These are phyloP conservation scores for Cepphus grylle DNA, from an alignment of 2,113 vertebrate species.

Conservation along the genomic window DNA sequence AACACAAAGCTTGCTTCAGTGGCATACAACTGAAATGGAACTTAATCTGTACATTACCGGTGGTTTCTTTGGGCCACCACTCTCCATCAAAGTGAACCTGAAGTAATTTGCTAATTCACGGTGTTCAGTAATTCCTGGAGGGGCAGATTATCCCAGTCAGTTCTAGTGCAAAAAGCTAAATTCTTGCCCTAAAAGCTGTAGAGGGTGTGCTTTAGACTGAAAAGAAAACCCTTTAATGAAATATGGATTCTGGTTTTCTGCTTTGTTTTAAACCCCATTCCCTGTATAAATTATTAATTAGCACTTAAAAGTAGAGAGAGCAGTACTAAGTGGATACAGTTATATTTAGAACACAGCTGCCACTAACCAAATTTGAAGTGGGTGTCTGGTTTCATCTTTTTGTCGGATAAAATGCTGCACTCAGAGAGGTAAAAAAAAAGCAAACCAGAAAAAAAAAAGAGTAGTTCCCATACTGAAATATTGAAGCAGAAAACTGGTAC, in stretches of 20 bases:
- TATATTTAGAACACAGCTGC: conserved; percentile 57
- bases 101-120: not conserved
- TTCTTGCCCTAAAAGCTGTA: not conserved
- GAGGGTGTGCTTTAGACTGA: not conserved
- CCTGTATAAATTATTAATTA: conserved; percentile 42
- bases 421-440: not conserved
- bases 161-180: not conserved
- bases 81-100: not conserved
- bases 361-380: conserved; percentile 41
- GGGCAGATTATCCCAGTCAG: not conserved
- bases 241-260: not conserved
- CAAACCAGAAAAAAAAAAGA: not conserved
- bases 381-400: conserved; percentile 19
- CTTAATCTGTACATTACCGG: not conserved
- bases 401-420: not conserved
- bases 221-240: not conserved
- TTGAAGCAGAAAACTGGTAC: not conserved
- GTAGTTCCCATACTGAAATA: not conserved
- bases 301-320: not conserved
- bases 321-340: not conserved
- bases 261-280: conserved; percentile 13
- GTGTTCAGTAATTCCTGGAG: not conserved
- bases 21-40: not conserved
- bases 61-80: not conserved
- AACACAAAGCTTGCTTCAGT: not conserved